Conservation (phyloP, 1,140 invertebrate species). For the Microplitis demolitor region DNA sequence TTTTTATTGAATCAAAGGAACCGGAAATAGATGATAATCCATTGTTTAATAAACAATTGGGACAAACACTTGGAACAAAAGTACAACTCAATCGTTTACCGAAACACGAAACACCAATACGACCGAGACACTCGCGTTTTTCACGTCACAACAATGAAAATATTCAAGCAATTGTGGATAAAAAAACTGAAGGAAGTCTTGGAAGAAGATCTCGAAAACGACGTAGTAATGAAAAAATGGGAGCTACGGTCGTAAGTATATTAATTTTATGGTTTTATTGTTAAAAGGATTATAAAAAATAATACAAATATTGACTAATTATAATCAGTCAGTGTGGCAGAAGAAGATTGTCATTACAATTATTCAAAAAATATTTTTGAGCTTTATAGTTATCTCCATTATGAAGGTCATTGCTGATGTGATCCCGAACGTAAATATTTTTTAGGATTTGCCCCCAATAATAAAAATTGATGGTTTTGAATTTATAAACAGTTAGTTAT, state of each 20-base stretch:
- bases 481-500: neutral
- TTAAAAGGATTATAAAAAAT: slow-evolving; percentile 7
- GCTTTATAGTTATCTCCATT: slow-evolving; percentile 44
- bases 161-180: slow-evolving; percentile 42
- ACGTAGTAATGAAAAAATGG: slow-evolving; percentile 62
- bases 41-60: slow-evolving; percentile 50
- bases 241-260: slow-evolving; percentile 63
- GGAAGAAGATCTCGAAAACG: slow-evolving; percentile 60
- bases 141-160: slow-evolving; percentile 49
- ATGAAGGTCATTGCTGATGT: slow-evolving; percentile 38
- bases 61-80: slow-evolving; percentile 55
- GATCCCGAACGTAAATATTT: neutral
- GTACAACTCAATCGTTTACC: slow-evolving; percentile 50
- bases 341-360: slow-evolving; percentile 40
- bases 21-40: slow-evolving; percentile 51
- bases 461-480: slow-evolving; percentile 7
- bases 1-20: slow-evolving; percentile 42
- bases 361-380: slow-evolving; percentile 46
- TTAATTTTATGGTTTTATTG: slow-evolving; percentile 20
- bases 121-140: slow-evolving; percentile 46
- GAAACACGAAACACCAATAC: slow-evolving; percentile 43
- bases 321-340: slow-evolving; percentile 46
- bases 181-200: slow-evolving; percentile 45
- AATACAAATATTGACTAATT: neutral
- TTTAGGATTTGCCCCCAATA: neutral